Base-by-base conservation (phyloP, 2,888 invertebrate species). In the Stenchaetothrips biformis region DNA sequence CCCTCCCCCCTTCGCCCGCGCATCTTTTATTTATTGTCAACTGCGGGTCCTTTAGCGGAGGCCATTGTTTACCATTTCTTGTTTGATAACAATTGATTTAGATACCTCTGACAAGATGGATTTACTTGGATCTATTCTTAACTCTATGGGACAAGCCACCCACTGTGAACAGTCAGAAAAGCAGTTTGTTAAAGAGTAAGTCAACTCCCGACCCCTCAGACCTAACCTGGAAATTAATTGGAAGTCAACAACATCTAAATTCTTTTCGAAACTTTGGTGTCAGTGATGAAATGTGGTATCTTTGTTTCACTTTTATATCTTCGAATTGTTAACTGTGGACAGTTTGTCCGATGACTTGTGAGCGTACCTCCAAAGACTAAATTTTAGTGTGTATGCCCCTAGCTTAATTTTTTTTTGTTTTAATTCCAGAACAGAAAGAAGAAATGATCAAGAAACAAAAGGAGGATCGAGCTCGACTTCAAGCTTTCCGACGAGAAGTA, bases 101-200 rank as follows among this genome's bases (percentile, higher is more conserved):
- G 27, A 79, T 16, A 49, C 11, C 37, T 67, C 53, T 78, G 48
- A 25, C 18, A 80, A 79, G 8, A 95, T 95, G 95, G 97, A 97
- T 90, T 89, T 97, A 79, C 88, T 97, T 37, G 96, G 95, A 80
- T 96, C 96, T 18, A 97, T 97, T 84, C 90, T 98, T 84, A 94
- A 92, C 86, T 93, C 96, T 0, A 98, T 97, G 97, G n/a, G 95
- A 96, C 85, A 94, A 94, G 85, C 97, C 97, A 78, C 97, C 97
- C 9, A 88, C 92, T 6, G 89, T 93, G 47, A 94, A 92, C 84
- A 94, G 95, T 85, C 94, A 93, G 83, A 94, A 96, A 85, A 93
- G 92, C 85, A 91, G 92, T 85, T 88, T 93, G 37, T 90, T 92
- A 81, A 94, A 93, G 89, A 94, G 93, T 92, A 86, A 87, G 88